These are phyloP conservation scores for Herminia tarsipennalis DNA, from an alignment of 2,888 invertebrate genomes.

Conservation along the genomic window DNA sequence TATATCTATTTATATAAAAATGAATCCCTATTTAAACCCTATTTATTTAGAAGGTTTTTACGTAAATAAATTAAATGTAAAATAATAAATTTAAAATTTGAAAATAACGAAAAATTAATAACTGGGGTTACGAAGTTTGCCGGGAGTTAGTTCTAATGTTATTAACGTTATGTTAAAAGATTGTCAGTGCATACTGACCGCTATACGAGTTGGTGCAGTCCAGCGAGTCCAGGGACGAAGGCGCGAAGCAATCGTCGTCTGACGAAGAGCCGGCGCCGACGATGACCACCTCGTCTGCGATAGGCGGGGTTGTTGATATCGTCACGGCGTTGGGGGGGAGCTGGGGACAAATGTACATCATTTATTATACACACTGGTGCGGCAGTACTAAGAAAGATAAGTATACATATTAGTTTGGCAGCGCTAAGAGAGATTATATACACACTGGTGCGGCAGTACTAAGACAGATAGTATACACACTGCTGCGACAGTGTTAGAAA, in stretches of 20 bases:
- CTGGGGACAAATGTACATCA: constrained; percentile 41
- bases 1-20: too few relatives aligned
- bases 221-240: constrained; percentile 90
- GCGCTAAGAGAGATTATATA: background rate
- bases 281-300: constrained; percentile 91
- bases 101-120: too few relatives aligned
- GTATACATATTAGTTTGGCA: background rate
- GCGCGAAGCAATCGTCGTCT: constrained; percentile 91
- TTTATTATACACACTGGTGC: too few relatives aligned
- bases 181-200: constrained; percentile 51
- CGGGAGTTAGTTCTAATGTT: too few relatives aligned
- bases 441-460: constrained; percentile 26
- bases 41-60: too few relatives aligned
- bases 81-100: too few relatives aligned
- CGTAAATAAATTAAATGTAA: too few relatives aligned
- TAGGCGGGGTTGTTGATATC: constrained; percentile 80
- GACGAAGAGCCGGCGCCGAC: constrained; percentile 92
- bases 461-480: too few relatives aligned
- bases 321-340: constrained; percentile 80
- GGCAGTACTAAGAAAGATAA: background rate
- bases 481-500: too few relatives aligned
- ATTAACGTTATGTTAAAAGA: too few relatives aligned
- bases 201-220: constrained; percentile 83
- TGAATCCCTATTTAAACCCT: too few relatives aligned
- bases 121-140: too few relatives aligned